Conservation (phyloP, 1,140 invertebrate species). For the Scylla paramamosain region DNA sequence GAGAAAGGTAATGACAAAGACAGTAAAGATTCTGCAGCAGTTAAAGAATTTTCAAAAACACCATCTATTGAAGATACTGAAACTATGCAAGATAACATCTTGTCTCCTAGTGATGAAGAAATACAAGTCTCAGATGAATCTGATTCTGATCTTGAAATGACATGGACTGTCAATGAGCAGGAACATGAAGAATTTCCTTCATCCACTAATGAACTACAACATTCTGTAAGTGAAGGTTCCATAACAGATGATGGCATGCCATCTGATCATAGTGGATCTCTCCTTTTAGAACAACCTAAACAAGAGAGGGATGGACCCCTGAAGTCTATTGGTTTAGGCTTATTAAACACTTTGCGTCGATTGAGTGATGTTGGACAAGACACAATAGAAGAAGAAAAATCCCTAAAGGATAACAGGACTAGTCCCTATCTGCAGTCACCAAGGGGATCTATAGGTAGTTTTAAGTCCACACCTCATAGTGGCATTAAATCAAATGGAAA, state of each 20-base stretch:
- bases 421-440: no score
- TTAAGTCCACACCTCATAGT: neutral
- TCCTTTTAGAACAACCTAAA: neutral
- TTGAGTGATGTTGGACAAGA: neutral
- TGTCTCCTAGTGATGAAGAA: constrained; percentile 36
- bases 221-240: neutral
- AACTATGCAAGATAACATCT: no score
- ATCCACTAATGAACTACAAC: neutral
- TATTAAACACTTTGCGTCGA: neutral
- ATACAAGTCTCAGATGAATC: neutral
- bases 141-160: neutral
- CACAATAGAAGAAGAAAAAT: neutral
- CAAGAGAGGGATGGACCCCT: neutral
- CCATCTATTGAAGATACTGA: no score
- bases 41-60: no score
- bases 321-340: neutral
- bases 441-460: neutral
- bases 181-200: neutral
- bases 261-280: neutral
- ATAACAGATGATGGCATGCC: neutral
- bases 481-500: neutral
- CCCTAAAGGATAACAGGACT: neutral
- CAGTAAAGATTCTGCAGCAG: neutral
- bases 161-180: neutral
- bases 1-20: neutral